Evolutionary conservation across 2,797 vertebrate genomes (phyloP).

Genomic region (Gobionotothen gibberifrons): DNA sequence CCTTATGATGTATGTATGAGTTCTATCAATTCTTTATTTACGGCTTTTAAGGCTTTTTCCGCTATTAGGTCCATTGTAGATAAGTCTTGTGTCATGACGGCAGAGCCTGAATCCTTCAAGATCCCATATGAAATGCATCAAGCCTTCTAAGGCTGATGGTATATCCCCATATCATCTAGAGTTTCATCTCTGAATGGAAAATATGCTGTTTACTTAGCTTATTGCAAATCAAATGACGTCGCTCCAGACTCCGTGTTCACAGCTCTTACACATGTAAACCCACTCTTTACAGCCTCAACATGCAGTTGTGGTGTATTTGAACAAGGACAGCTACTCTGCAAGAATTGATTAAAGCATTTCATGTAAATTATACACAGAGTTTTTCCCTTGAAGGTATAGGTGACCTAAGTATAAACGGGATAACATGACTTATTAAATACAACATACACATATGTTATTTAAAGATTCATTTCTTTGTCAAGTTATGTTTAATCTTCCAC

Average conservation of each 20-base stretch:
- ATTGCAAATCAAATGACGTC: not conserved
- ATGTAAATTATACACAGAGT: not conserved
- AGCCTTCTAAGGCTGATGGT: not conserved
- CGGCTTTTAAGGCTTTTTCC: constrained; percentile 34
- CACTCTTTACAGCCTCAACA: not conserved
- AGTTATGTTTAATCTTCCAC: not conserved
- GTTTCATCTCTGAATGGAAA: constrained; percentile 4
- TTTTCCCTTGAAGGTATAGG: not conserved
- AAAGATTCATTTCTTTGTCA: not conserved
- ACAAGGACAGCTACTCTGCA: constrained; percentile 12
- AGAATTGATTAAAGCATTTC: constrained; percentile 10
- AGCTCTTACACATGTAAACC: constrained; percentile 11
- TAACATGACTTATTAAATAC: not conserved
- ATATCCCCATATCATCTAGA: not conserved
- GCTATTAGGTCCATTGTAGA: constrained; percentile 18
- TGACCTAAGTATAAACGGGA: not conserved
- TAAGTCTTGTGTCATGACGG: constrained; percentile 24
- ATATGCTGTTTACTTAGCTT: not conserved
- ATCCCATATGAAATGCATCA: not conserved
- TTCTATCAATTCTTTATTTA: constrained; percentile 69
- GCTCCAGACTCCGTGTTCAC: constrained; percentile 6
- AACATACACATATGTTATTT: not conserved
- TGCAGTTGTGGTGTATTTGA: constrained; percentile 20
- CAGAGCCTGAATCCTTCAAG: not conserved
- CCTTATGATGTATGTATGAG: constrained; percentile 24